phyloP scores from a whole-genome alignment of 2,888 invertebrate species.

The Plebejus argus region DNA sequence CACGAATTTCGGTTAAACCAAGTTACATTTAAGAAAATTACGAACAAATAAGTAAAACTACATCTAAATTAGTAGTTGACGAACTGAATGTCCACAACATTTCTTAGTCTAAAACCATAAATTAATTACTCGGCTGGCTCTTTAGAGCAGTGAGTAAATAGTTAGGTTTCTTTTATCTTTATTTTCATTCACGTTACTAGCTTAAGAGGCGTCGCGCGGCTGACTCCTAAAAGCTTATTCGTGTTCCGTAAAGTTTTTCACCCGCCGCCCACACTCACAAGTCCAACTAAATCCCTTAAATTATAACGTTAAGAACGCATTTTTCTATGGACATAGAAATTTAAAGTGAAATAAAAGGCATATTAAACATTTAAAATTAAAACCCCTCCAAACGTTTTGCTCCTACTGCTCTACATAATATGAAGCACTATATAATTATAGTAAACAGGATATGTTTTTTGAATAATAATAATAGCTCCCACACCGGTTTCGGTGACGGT shows the following conservation, averaged over 20 bases:
- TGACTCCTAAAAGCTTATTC: constrained; percentile 65
- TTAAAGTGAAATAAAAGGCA: background rate
- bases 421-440: too few species aligned
- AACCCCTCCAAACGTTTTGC: background rate
- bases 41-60: too few species aligned
- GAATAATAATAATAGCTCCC: too few species aligned
- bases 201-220: constrained; percentile 42
- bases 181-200: constrained; percentile 42
- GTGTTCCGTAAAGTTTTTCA: constrained; percentile 62
- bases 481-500: too few species aligned
- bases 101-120: background rate
- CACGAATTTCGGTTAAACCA: background rate
- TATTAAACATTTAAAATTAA: background rate
- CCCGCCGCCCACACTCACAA: constrained; percentile 18
- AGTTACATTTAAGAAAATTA: background rate
- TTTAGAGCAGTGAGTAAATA: constrained; percentile 51
- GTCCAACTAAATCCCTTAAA: constrained; percentile 15
- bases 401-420: background rate
- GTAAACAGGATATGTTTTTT: too few species aligned
- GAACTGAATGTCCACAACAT: background rate
- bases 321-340: constrained; percentile 8
- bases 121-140: constrained; percentile 24
- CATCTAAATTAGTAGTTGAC: background rate
- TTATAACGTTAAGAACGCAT: constrained; percentile 4
- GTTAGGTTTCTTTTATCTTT: constrained; percentile 41